phyloP scores from a whole-genome alignment of 2,113 vertebrate genomes.

The Xyrauchen texanus region DNA sequence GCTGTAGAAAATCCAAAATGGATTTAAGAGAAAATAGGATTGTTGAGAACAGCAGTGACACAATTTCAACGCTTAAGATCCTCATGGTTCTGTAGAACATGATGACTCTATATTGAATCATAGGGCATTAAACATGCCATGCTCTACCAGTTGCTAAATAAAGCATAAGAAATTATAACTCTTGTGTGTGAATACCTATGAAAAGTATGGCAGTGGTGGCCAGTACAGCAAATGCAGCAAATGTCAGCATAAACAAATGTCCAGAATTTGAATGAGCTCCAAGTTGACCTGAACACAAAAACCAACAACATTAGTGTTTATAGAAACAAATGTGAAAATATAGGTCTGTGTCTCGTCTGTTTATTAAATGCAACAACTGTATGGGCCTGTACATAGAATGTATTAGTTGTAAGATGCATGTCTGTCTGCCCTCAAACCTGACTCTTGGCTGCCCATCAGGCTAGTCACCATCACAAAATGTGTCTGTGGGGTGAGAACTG shows the following conservation, averaged over 20 bases:
- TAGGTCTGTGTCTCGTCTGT: too few relatives aligned
- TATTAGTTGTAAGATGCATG: background rate
- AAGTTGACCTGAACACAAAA: conserved; percentile 16
- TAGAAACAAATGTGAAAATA: too few relatives aligned
- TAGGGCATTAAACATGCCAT: too few relatives aligned
- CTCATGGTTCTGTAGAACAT: background rate
- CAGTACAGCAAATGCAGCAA: conserved; percentile 44
- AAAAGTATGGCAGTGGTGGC: conserved; percentile 41
- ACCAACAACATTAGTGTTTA: background rate
- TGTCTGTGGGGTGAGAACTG: conserved; percentile 33
- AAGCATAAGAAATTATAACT: background rate
- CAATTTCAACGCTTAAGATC: background rate
- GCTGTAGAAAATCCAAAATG: background rate
- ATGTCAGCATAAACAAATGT: conserved; percentile 23
- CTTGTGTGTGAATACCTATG: conserved; percentile 48
- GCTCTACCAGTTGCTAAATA: too few relatives aligned
- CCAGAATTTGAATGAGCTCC: background rate
- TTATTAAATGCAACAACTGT: too few relatives aligned
- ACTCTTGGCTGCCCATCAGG: conserved; percentile 10
- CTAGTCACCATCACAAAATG: conserved; percentile 41
- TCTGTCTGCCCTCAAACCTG: conserved; percentile 19
- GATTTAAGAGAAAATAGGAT: background rate
- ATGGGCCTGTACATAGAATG: background rate
- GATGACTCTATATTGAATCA: too few relatives aligned
- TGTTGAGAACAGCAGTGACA: background rate